A percentile compares a stretch with the other conserved stretches of the same genome.
Evolutionary conservation across 2,797 vertebrate species (phyloP).

Genomic region (Pipistrellus kuhlii): DNA sequence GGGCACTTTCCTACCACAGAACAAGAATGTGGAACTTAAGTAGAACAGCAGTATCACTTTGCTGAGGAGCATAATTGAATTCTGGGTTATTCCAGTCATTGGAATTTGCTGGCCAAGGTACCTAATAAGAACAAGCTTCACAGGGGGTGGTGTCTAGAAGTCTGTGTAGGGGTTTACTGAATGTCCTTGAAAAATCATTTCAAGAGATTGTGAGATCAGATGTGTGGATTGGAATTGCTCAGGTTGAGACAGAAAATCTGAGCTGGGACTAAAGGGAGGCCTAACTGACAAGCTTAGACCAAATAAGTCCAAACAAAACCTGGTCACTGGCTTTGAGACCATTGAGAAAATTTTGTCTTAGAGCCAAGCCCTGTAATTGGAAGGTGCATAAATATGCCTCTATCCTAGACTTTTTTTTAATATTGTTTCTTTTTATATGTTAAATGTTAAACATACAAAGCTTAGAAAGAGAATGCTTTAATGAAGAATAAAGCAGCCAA

Average conservation of each 20-base stretch:
- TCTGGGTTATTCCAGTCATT: background rate
- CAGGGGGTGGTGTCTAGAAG: background rate
- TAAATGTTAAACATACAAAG: slow-evolving; percentile 33
- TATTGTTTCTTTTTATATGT: slow-evolving; percentile 31
- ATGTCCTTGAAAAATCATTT: background rate
- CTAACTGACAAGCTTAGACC: background rate
- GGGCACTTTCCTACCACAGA: background rate
- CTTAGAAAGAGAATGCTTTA: slow-evolving; percentile 45
- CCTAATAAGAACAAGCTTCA: background rate
- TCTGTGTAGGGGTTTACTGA: background rate
- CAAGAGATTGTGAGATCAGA: background rate
- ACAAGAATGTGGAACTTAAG: background rate
- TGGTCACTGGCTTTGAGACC: background rate
- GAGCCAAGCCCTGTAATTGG: background rate
- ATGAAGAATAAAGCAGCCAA: slow-evolving; percentile 44
- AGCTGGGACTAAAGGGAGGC: background rate
- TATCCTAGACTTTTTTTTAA: background rate
- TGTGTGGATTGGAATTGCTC: background rate
- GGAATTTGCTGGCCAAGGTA: background rate
- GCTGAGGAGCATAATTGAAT: background rate
- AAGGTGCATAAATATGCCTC: background rate
- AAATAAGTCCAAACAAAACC: background rate
- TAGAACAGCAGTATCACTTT: background rate
- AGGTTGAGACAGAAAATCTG: background rate
- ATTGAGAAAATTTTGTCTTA: background rate